These are phyloP conservation scores for Mugil cephalus DNA, from an alignment of 2,113 vertebrate genomes.

Conservation along the genomic window DNA sequence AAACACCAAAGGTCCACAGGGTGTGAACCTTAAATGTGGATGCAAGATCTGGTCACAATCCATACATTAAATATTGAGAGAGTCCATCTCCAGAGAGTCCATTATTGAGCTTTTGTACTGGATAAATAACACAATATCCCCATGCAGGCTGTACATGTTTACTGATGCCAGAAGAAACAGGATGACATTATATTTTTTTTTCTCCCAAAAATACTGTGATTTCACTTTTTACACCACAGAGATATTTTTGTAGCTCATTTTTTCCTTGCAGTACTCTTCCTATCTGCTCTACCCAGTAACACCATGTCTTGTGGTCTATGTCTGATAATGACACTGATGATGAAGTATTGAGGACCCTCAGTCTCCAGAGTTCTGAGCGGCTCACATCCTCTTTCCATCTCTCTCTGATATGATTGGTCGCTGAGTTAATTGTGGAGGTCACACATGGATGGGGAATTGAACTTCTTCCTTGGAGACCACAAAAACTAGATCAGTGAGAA, in stretches of 20 bases:
- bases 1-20: too few relatives aligned
- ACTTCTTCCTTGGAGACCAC: constrained; percentile 64
- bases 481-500: constrained; percentile 76
- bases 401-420: constrained; percentile 69
- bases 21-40: too few relatives aligned
- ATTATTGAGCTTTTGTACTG: neutral
- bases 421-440: constrained; percentile 75
- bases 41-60: too few relatives aligned
- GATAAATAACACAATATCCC: constrained; percentile 1
- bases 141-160: neutral
- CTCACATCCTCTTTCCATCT: constrained; percentile 62
- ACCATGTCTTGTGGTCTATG: constrained; percentile 24
- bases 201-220: too few relatives aligned
- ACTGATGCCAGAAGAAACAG: constrained; percentile 1
- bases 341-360: constrained; percentile 74
- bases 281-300: constrained; percentile 38
- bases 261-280: neutral
- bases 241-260: neutral
- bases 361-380: constrained; percentile 70
- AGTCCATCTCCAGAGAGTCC: too few relatives aligned
- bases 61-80: too few relatives aligned
- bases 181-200: too few relatives aligned
- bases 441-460: constrained; percentile 68
- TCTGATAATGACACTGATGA: constrained; percentile 59
- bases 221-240: neutral